Conservation (phyloP, 2,797 vertebrate genomes). For the Gymnoscopelus braueri region DNA sequence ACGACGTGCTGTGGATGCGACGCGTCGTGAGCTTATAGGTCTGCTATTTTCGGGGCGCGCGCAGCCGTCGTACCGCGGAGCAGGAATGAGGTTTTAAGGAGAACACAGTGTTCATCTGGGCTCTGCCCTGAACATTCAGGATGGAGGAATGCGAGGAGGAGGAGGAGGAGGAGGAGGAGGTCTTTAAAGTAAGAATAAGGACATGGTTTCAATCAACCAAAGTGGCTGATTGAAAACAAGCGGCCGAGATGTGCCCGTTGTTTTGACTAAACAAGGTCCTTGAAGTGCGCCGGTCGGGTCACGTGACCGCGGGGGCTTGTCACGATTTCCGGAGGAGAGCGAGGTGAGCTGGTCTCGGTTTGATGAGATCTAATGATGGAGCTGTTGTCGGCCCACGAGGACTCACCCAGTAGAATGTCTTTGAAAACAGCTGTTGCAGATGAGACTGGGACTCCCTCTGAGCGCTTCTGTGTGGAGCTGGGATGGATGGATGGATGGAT, state of each 20-base stretch:
- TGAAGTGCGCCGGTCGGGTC: not conserved
- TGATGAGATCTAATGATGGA: no score
- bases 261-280: not conserved
- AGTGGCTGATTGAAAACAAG: conserved; percentile 26
- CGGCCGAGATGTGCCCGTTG: not conserved
- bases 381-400: not conserved
- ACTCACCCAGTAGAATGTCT: not conserved
- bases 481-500: no score
- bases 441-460: not conserved
- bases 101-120: conserved; percentile 68
- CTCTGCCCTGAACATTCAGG: conserved; percentile 53
- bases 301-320: not conserved
- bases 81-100: conserved; percentile 16
- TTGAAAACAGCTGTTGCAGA: not conserved
- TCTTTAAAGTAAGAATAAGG: conserved; percentile 30
- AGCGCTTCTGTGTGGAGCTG: not conserved
- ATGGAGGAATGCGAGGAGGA: conserved; percentile 52
- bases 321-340: not conserved
- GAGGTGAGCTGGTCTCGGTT: not conserved
- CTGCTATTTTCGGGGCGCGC: no score
- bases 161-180: conserved; percentile 27
- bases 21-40: no score
- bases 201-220: conserved; percentile 30
- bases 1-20: no score
- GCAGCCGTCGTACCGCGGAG: no score